These are phyloP conservation scores for Sardinella longiceps DNA, from an alignment of 2,797 vertebrate species.

Conservation along the genomic window DNA sequence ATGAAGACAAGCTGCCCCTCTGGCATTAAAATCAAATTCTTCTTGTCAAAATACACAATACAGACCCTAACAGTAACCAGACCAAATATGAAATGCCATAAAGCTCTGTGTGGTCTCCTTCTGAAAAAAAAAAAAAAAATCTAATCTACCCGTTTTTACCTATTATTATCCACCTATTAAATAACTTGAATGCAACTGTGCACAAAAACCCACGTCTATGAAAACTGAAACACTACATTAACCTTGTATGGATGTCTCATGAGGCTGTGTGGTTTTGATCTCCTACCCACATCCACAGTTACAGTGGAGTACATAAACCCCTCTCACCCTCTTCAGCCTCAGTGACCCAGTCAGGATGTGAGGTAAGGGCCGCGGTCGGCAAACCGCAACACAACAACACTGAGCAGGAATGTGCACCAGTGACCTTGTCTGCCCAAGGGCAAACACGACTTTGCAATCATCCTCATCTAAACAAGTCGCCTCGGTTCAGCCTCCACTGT, in stretches of 20 bases:
- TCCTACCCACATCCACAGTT: background rate
- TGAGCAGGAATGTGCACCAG: background rate
- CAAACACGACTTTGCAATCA: slow-evolving; percentile 9
- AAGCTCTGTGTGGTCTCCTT: background rate
- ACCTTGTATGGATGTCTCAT: background rate
- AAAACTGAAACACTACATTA: background rate
- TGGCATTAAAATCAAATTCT: slow-evolving; percentile 3
- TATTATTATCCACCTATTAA: too few species aligned
- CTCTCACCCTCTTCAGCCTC: background rate
- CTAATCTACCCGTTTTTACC: too few species aligned
- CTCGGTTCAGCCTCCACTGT: background rate
- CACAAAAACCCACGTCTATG: background rate
- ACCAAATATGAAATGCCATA: background rate
- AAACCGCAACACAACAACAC: background rate
- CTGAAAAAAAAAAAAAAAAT: background rate
- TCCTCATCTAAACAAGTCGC: background rate
- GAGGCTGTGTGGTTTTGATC: background rate
- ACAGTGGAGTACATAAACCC: background rate
- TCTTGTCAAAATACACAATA: background rate
- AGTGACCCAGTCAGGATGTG: background rate
- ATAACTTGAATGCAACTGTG: background rate
- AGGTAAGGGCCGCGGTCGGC: background rate
- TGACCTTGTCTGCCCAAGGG: slow-evolving; percentile 6
- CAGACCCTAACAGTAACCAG: background rate
- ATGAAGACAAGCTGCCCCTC: background rate